Evolutionary conservation across 2,113 vertebrate species (phyloP).

Genomic region (Corynorhinus townsendii): DNA sequence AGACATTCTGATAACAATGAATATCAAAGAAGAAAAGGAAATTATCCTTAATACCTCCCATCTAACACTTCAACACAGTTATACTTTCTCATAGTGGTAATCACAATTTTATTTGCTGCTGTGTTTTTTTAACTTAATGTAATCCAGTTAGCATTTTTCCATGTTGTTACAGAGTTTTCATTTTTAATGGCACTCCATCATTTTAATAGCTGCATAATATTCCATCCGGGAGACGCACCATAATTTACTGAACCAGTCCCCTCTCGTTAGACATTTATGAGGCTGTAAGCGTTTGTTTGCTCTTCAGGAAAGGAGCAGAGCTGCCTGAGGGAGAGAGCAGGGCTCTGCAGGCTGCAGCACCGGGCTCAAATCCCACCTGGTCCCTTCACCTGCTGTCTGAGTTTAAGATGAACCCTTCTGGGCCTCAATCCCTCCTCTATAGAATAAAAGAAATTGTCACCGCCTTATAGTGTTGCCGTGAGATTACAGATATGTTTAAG

Average conservation of each 20-base stretch:
- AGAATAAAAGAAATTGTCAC: not conserved
- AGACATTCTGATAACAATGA: conserved; percentile 13
- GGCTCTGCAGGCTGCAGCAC: not conserved
- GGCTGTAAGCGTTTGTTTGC: conserved; percentile 21
- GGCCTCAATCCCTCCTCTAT: not conserved
- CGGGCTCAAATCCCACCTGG: not conserved
- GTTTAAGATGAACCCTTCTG: not conserved
- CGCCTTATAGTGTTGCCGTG: not conserved
- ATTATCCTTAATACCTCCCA: conserved; percentile 29
- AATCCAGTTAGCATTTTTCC: conserved; percentile 44
- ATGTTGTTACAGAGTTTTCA: conserved; percentile 37
- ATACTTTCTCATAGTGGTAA: conserved; percentile 8
- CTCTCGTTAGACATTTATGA: conserved; percentile 50
- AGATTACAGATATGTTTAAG: not conserved
- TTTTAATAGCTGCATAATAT: conserved; percentile 70
- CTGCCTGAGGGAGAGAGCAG: not conserved
- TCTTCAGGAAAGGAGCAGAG: not conserved
- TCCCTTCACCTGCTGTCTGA: not conserved
- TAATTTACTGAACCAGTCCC: conserved; percentile 9
- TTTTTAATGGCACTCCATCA: conserved; percentile 60
- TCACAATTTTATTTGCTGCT: conserved; percentile 44
- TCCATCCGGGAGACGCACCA: conserved; percentile 27
- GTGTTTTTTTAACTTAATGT: conserved; percentile 40
- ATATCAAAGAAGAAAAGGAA: conserved; percentile 48
- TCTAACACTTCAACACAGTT: not conserved